Evolutionary conservation across 2,113 vertebrate genomes (phyloP).

Genomic region (Andinoacara biseriatus): DNA sequence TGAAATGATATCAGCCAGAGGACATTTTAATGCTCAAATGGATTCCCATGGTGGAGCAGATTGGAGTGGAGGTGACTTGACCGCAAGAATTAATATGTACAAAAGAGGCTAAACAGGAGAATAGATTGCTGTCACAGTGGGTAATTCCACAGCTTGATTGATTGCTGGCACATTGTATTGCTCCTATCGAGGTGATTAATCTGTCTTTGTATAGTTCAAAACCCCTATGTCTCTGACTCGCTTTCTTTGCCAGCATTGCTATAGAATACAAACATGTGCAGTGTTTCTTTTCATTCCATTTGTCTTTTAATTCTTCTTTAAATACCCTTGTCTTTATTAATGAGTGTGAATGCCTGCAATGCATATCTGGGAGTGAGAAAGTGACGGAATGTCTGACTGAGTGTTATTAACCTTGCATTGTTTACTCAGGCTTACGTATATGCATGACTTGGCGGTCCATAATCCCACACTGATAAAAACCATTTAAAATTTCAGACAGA

Average conservation of each 20-base stretch:
- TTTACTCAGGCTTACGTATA: conserved; percentile 60
- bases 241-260: conserved; percentile 65
- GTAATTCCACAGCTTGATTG: conserved; percentile 70
- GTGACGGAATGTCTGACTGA: conserved; percentile 31
- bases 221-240: conserved; percentile 67
- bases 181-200: conserved; percentile 77
- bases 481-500: conserved; percentile 55
- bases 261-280: conserved; percentile 67
- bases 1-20: conserved; percentile 45
- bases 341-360: conserved; percentile 13
- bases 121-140: conserved; percentile 73
- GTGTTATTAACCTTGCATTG: conserved; percentile 69
- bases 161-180: conserved; percentile 70
- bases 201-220: conserved; percentile 72
- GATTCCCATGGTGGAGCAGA: conserved; percentile 64
- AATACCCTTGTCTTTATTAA: conserved; percentile 23
- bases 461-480: conserved; percentile 65
- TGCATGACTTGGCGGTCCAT: conserved; percentile 58
- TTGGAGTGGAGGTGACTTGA: conserved; percentile 65
- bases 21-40: conserved; percentile 62
- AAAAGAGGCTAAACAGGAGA: conserved; percentile 62
- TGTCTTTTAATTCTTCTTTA: conserved; percentile 62
- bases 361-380: not conserved
- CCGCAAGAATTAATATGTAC: conserved; percentile 64
- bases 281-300: conserved; percentile 76